Evolutionary conservation across 2,797 vertebrate species (phyloP).

Genomic region (Sebastes wilsoni): DNA sequence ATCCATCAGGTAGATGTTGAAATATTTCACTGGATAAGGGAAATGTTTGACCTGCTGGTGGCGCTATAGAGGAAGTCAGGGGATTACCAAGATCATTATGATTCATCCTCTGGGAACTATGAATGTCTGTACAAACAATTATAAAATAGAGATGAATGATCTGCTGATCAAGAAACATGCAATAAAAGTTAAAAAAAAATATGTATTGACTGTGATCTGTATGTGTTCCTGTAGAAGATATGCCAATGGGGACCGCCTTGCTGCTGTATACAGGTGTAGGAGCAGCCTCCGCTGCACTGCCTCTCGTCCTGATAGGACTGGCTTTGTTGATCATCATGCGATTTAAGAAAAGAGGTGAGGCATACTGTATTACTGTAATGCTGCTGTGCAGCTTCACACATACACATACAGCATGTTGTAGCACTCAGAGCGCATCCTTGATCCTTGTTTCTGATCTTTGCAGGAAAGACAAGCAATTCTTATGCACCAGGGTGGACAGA

Average conservation of each 20-base stretch:
- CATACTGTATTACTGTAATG: neutral
- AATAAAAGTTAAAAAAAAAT: too few relatives aligned
- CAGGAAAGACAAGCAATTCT: neutral
- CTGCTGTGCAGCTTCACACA: neutral
- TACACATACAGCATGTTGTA: neutral
- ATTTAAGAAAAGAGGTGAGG: constrained; percentile 58
- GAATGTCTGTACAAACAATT: neutral
- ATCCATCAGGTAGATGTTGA: too few relatives aligned
- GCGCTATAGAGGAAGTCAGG: neutral
- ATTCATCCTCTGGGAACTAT: too few relatives aligned
- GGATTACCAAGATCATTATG: neutral
- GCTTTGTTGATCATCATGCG: constrained; percentile 11
- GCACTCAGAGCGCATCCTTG: neutral
- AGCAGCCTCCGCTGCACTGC: neutral
- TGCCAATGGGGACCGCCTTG: constrained; percentile 25
- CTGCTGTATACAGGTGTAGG: constrained; percentile 43
- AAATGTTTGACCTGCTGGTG: neutral
- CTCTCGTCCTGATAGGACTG: constrained; percentile 51
- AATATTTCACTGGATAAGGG: neutral
- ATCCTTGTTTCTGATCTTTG: constrained; percentile 6
- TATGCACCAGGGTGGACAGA: constrained; percentile 33
- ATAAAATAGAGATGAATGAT: too few relatives aligned
- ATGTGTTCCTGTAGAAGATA: constrained; percentile 43
- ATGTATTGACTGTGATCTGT: neutral
- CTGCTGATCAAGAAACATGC: too few relatives aligned